Conservation (phyloP, 2,888 invertebrate genomes). For the Lepidonotus clava region DNA sequence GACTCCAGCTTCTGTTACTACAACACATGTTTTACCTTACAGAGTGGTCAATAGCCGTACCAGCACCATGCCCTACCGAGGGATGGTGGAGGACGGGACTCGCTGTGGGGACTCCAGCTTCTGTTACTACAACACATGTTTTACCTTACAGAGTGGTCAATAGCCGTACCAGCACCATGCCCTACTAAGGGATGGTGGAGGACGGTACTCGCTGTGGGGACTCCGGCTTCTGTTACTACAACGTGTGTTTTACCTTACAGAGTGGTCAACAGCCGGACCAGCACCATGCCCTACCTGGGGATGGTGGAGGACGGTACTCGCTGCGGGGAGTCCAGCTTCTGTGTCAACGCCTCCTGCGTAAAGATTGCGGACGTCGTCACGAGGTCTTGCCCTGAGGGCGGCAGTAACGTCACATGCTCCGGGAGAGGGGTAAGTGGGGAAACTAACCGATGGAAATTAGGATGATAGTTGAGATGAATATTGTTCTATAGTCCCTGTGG, state of each 20-base stretch:
- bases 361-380: slow-evolving; percentile 91
- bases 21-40: slow-evolving; percentile 96
- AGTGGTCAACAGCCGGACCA: slow-evolving; percentile 63
- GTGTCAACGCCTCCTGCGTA: slow-evolving; percentile 95
- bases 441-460: not conserved
- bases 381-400: slow-evolving; percentile 89
- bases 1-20: slow-evolving; percentile 94
- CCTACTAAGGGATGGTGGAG: too few species aligned
- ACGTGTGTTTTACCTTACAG: slow-evolving; percentile 64
- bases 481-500: too few species aligned
- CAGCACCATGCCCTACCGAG: too few species aligned
- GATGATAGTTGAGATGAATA: not conserved
- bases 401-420: slow-evolving; percentile 92
- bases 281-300: slow-evolving; percentile 83
- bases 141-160: too few species aligned
- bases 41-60: too few species aligned
- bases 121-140: too few species aligned
- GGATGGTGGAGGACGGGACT: too few species aligned
- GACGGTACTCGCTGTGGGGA: too few species aligned
- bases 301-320: slow-evolving; percentile 96
- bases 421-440: slow-evolving; percentile 92
- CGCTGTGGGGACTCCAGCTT: too few species aligned
- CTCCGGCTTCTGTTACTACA: not conserved
- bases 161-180: too few species aligned
- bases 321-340: slow-evolving; percentile 93